phyloP scores from a whole-genome alignment of 92 coral and sea anemone species.

The Hydrozoanthus gracilis region DNA sequence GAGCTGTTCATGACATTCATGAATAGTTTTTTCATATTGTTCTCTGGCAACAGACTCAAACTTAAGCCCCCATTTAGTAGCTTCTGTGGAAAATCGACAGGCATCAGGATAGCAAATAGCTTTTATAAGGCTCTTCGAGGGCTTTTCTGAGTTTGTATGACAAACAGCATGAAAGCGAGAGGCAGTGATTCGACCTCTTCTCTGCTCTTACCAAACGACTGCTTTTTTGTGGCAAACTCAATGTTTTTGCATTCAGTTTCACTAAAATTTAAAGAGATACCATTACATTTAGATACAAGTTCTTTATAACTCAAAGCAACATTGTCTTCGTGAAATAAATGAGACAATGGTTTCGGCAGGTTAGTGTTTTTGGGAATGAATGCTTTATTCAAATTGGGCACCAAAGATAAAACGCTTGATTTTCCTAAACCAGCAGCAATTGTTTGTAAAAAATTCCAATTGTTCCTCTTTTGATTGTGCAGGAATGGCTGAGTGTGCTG shows the following conservation, averaged over 20 bases:
- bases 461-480: slow-evolving; percentile 46
- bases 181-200: slow-evolving; percentile 38
- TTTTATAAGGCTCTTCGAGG: slow-evolving; percentile 37
- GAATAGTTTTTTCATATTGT: slow-evolving; percentile 30
- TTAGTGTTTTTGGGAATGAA: slow-evolving; percentile 42
- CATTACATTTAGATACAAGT: slow-evolving; percentile 14
- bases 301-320: slow-evolving; percentile 27
- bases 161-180: slow-evolving; percentile 36
- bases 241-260: slow-evolving; percentile 21
- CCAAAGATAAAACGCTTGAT: slow-evolving; percentile 48
- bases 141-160: slow-evolving; percentile 40
- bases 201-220: slow-evolving; percentile 39
- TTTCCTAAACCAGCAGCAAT: slow-evolving; percentile 28
- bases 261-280: neutral
- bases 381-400: slow-evolving; percentile 41
- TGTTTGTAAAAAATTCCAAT: slow-evolving; percentile 23
- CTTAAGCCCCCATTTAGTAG: slow-evolving; percentile 32
- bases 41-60: slow-evolving; percentile 31
- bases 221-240: slow-evolving; percentile 18
- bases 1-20: slow-evolving; percentile 25
- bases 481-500: slow-evolving; percentile 37
- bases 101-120: slow-evolving; percentile 38
- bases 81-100: slow-evolving; percentile 12
- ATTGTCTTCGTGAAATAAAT: slow-evolving; percentile 40
- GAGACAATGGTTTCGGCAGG: slow-evolving; percentile 25